Base-by-base conservation (phyloP, 2,888 invertebrate genomes). In the Cheilosia vernalis region DNA sequence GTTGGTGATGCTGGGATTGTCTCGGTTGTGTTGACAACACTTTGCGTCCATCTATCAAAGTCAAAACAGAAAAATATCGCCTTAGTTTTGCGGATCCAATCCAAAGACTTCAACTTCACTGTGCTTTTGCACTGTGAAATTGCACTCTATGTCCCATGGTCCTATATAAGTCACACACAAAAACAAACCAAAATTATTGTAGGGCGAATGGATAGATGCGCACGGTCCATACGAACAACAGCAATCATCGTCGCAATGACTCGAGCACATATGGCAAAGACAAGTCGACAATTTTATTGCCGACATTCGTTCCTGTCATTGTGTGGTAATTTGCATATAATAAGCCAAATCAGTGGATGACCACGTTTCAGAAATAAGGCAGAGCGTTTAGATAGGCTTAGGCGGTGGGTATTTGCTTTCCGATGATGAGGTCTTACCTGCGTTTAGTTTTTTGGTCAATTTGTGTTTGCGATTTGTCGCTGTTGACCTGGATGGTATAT, bases 241-340 rank as follows among this genome's bases (percentile, higher is more conserved):
- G 76, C 69, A 81, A 81, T 81, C 76, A 76, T 63, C 76, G 55
- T 69, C 49, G 67, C 70, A 60, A 47, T 37, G 53, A 61, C 60
- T 55, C 63, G 58, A 49, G 58, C 56, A 47, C 42, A 49, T 66
- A 51, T 58, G 64, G 33, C 53, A 13, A 69, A 80, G 74, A 67
- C 76, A 80, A 76, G 70, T 67, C 85, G 72, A 72, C 80, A 66
- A 80, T 85, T 85, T 85, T 85, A 85, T 80, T 85, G 85, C 80
- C 80, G 76, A 80, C 85, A 85, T 85, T 85, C 87, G 88, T 88
- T 87, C 78, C 89, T 88, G 88, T 78, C 83, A 87, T 88, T 89
- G 88, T 88, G 88, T 87, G 88, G 89, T 90, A 91, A 91, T 91
- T 91, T 91, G 91, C 91, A 91, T 91, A 91, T 91, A 91, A 91